Conservation (phyloP, 2,113 vertebrate species). For the Cygnus atratus region DNA sequence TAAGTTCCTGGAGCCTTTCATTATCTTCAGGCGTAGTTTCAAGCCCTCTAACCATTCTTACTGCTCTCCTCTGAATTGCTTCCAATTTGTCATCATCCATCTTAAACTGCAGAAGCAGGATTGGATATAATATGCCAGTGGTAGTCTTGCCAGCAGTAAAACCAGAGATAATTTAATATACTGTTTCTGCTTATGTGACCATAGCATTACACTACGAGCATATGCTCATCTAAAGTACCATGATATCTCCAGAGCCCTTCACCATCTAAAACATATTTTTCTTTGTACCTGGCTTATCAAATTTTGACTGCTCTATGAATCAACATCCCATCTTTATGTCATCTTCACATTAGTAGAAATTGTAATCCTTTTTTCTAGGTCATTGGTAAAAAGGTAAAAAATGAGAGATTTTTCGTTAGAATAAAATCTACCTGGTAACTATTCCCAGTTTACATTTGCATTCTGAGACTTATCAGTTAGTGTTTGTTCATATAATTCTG, state of each 20-base stretch:
- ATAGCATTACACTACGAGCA: not conserved
- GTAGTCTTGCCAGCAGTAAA: slow-evolving; percentile 9
- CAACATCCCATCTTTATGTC: not conserved
- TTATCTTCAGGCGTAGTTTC: slow-evolving; percentile 36
- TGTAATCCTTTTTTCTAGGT: not conserved
- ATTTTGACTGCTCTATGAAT: not conserved
- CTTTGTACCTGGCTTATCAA: not conserved
- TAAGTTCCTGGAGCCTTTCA: not conserved
- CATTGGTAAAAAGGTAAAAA: not conserved
- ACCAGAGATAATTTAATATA: not conserved
- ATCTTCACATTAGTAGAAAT: not conserved
- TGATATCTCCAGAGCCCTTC: not conserved
- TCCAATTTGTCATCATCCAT: slow-evolving; percentile 56
- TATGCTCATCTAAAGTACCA: not conserved
- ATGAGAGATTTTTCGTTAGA: not conserved
- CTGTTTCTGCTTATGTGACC: not conserved
- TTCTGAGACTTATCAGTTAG: not conserved
- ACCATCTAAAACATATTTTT: not conserved
- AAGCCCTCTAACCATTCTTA: slow-evolving; percentile 17
- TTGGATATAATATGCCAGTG: not conserved
- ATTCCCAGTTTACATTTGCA: not conserved
- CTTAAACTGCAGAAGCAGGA: slow-evolving; percentile 22
- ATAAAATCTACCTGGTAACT: not conserved
- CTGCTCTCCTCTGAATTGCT: slow-evolving; percentile 27
- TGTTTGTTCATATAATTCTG: not conserved